phyloP scores from a whole-genome alignment of 1,140 invertebrate genomes.

The Prorops nasuta region DNA sequence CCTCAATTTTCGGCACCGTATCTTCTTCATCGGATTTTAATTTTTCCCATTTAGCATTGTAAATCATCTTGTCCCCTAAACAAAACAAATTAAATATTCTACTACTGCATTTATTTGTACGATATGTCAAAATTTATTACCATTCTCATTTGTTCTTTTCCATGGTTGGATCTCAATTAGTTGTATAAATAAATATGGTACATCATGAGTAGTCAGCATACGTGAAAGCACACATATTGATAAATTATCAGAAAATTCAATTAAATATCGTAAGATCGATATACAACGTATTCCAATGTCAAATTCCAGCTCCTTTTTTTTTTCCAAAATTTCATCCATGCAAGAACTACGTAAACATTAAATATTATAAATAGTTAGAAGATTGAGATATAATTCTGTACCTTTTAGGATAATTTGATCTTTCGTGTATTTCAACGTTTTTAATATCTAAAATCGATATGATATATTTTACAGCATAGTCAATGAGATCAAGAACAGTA shows the following conservation, averaged over 20 bases:
- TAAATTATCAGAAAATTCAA: conserved; percentile 58
- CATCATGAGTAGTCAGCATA: conserved; percentile 67
- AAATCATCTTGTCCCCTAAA: conserved; percentile 36
- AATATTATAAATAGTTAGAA: conserved; percentile 7
- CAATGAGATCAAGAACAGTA: conserved; percentile 69
- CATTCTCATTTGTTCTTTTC: conserved; percentile 60
- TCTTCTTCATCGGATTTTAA: conserved; percentile 53
- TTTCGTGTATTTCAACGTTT: conserved; percentile 39
- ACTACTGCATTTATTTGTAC: not conserved
- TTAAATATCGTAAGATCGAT: conserved; percentile 66
- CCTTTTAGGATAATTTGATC: conserved; percentile 23
- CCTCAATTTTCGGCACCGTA: conserved; percentile 66
- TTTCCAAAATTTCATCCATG: conserved; percentile 62
- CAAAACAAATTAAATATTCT: conserved; percentile 1
- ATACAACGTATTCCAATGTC: conserved; percentile 72
- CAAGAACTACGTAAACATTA: conserved; percentile 31
- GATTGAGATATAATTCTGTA: conserved; percentile 6
- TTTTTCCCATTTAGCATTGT: conserved; percentile 65
- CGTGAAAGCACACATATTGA: conserved; percentile 63
- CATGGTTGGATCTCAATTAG: conserved; percentile 69
- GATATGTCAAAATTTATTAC: conserved; percentile 31
- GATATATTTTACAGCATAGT: conserved; percentile 66
- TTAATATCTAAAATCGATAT: conserved; percentile 57
- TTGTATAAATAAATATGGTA: conserved; percentile 71
- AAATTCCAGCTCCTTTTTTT: conserved; percentile 66